Base-by-base conservation (phyloP, 2,113 vertebrate genomes). In the Ptilonorhynchus violaceus region DNA sequence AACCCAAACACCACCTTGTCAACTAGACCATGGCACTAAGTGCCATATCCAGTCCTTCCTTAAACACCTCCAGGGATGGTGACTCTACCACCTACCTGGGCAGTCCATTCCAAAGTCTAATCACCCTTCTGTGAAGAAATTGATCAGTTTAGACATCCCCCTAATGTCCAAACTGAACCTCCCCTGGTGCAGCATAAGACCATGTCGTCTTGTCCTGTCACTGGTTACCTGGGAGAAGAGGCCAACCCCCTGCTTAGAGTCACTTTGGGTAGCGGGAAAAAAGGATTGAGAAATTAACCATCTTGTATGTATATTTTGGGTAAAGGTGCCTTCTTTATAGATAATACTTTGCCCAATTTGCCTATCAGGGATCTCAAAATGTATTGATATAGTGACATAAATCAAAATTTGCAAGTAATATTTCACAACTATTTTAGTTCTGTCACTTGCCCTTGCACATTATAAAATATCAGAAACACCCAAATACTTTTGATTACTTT, bases 201-300 rank as follows among this genome's bases (percentile, higher is more conserved):
- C 5, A 4, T 9, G 11, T 37, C 31, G 22, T 42, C 17, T 52
- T 37, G 62, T 33, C 62, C 53, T 68, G 37, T 37, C 53, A 31
- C 31, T 37, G 27, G 9, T 18, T 37, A 44, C 27, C 11, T 44
- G 53, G 46, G 19, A 46, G 33, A 77, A 39, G 4, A 59, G 22
- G 27, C 31, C 2, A 1, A 52, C 7, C 35, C 27, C 11, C 23
- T 1, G 0, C 12, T 2, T 9, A 1, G 22, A 72, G 9, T 52
- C 18, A 42, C 14, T 59, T 46, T 10, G 52, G 11, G 7, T 4
- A 10, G 4, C 3, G 5, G 13, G 4, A 2, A 5, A 8, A 47
- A 64, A 20, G 6, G 15, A 4, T 60, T 89, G 33, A 89, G 10
- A 77, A 81, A 69, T 56, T 63, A 91, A 63, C 8, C 7, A 69